phyloP scores from a whole-genome alignment of 2,888 invertebrate species.

The Erebia aethiops region DNA sequence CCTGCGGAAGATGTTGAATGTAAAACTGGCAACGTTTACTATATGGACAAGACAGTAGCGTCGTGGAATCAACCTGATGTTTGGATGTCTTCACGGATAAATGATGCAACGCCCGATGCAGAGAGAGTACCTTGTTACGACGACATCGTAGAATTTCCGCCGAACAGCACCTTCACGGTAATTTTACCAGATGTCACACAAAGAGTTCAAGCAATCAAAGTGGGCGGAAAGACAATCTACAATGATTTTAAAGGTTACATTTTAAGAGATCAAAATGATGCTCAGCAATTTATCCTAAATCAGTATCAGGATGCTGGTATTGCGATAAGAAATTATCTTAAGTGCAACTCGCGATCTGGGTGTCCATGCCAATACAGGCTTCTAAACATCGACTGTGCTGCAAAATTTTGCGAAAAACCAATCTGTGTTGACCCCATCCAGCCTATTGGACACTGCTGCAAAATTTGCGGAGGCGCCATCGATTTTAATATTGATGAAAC shows the following conservation, averaged over 20 bases:
- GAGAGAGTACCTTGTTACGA: conserved; percentile 75
- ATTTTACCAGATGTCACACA: conserved; percentile 57
- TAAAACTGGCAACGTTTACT: conserved; percentile 55
- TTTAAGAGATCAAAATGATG: conserved; percentile 37
- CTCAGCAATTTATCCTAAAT: conserved; percentile 56
- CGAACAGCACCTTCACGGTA: conserved; percentile 55
- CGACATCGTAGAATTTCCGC: conserved; percentile 69
- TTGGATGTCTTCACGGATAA: conserved; percentile 70
- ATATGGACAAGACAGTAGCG: conserved; percentile 56
- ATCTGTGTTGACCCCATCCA: conserved; percentile 63
- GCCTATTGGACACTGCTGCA: conserved; percentile 70
- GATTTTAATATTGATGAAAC: conserved; percentile 56
- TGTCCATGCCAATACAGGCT: conserved; percentile 63
- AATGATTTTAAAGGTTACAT: conserved; percentile 31
- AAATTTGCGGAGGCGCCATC: conserved; percentile 68
- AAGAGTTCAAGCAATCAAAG: conserved; percentile 49
- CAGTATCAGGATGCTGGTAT: conserved; percentile 47
- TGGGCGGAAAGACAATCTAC: conserved; percentile 48
- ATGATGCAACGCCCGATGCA: conserved; percentile 75
- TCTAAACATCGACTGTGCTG: conserved; percentile 58
- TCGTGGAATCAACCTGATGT: conserved; percentile 69
- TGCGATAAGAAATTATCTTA: conserved; percentile 24
- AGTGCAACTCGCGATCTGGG: conserved; percentile 55
- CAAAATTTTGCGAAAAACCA: conserved; percentile 62
- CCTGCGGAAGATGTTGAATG: conserved; percentile 53